Conservation (phyloP, 2,888 invertebrate genomes). For the Ophonus ardosiacus region DNA sequence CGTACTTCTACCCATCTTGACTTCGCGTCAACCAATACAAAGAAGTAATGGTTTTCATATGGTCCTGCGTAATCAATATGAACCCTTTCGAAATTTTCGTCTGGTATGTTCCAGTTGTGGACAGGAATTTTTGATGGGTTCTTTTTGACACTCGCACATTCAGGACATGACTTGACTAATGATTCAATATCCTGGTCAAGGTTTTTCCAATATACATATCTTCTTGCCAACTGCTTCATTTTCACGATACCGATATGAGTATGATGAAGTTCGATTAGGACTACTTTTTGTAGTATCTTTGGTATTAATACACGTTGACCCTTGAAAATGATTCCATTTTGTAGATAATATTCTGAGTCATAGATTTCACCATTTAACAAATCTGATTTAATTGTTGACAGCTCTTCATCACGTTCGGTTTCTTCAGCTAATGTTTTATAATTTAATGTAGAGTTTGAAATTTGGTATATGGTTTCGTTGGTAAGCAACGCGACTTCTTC, state of each 20-base stretch:
- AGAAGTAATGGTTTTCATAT: conserved; percentile 1
- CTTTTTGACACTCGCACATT: background rate
- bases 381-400: background rate
- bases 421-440: background rate
- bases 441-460: background rate
- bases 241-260: too few species aligned
- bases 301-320: background rate
- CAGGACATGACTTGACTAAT: background rate
- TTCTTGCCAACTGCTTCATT: conserved; percentile 9
- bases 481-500: background rate
- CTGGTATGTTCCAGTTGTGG: background rate
- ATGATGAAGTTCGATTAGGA: background rate
- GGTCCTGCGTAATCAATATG: conserved; percentile 64
- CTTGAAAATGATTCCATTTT: conserved; percentile 63
- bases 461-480: background rate
- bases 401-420: too few species aligned
- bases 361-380: background rate
- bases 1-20: background rate
- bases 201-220: too few species aligned
- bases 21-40: background rate
- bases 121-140: background rate
- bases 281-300: background rate
- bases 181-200: too few species aligned
- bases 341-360: background rate
- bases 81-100: background rate